Percentiles rank a stretch among this genome's conserved stretches.
These are phyloP conservation scores for Ophioninae sp. DNA, from an alignment of 2,888 invertebrate genomes.

Conservation along the genomic window DNA sequence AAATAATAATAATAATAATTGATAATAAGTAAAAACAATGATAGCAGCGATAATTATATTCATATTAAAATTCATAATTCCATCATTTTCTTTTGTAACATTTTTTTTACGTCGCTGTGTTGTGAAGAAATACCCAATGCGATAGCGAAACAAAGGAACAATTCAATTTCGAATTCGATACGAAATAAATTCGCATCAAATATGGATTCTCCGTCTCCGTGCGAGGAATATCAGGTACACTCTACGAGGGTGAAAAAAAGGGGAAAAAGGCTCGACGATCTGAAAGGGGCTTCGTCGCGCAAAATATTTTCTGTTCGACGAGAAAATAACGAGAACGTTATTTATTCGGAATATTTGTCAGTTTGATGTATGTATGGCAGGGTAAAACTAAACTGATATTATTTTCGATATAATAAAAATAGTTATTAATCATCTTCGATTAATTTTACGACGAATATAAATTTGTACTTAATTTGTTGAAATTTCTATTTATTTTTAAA, in stretches of 20 bases:
- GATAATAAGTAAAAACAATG: too few species aligned
- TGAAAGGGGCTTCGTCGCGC: not conserved
- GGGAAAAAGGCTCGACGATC: conserved; percentile 12
- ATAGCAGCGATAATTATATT: too few species aligned
- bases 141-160: conserved; percentile 67
- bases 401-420: too few species aligned
- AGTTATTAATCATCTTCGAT: too few species aligned
- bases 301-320: conserved; percentile 2
- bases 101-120: not conserved
- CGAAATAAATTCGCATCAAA: conserved; percentile 76
- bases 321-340: not conserved
- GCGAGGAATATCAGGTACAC: not conserved
- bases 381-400: too few species aligned
- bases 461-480: too few species aligned
- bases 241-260: not conserved
- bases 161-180: conserved; percentile 75
- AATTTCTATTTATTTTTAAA: too few species aligned
- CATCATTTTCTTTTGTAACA: not conserved
- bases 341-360: conserved; percentile 2
- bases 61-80: too few species aligned
- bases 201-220: conserved; percentile 66
- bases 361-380: not conserved
- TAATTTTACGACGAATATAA: too few species aligned
- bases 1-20: too few species aligned
- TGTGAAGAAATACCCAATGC: conserved; percentile 2